Base-by-base conservation (phyloP, 2,113 vertebrate genomes). In the Alectura lathami region DNA sequence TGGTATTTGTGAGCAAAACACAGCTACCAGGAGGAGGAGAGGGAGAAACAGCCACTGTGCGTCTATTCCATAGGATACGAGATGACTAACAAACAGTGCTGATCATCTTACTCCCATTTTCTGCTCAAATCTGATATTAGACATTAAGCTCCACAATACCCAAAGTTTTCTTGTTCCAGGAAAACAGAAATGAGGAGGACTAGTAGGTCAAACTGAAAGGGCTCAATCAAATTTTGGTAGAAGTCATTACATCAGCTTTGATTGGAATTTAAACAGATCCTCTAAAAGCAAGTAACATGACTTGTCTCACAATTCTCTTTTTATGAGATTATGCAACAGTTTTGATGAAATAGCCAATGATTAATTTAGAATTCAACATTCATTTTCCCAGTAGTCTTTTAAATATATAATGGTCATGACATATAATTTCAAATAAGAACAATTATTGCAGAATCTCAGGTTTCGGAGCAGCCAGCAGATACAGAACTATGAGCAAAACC, bases 281-380 rank as follows among this genome's bases (percentile, higher is more conserved):
- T 68, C 42, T 21, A 38, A 86, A 91, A 88, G 63, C 43, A 93
- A 84, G 36, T 43, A 84, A 83, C 27, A 54, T 54, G 67, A 60
- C 47, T 78, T 53, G 62, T 72, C 48, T 72, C 53, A 30, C 63
- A 82, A 69, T 91, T 85, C 68, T 30, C 30, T 75, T 91, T 83
- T 78, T 54, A 77, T 76, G 66, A 84, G 22, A 86, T 94, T 94
- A 91, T 68, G 79, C 60, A 93, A 83, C 1, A 0, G 30, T 84
- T 93, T 86, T 82, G 76, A 94, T 66, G 77, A 90, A 95, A 38
- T 17, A 72, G 40, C 43, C 68, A 56, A 72, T 86, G 69, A 86
- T 95, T 93, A 94, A 96, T 88, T 90, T 93, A 57, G 17, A 62
- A 94, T 93, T 93, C 92, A 78, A 82, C 73, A 93, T 81, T 57